Evolutionary conservation across 2,113 vertebrate genomes (phyloP).

Genomic region (Pangasianodon gigas): DNA sequence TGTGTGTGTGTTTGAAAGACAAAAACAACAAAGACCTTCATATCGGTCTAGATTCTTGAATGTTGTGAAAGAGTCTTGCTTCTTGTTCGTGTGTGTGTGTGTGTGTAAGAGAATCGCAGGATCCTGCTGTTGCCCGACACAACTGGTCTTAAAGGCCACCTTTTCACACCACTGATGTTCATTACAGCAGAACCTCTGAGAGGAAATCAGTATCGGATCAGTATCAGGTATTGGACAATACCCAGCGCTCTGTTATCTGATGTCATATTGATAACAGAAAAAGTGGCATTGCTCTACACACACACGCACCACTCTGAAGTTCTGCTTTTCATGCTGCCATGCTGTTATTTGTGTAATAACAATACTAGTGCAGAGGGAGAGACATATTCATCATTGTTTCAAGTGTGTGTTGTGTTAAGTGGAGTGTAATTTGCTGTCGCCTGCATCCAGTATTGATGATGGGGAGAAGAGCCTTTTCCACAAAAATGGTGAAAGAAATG

Average conservation of each 20-base stretch:
- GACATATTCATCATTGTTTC: not conserved
- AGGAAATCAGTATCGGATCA: not conserved
- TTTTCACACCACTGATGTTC: not conserved
- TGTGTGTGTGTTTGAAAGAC: constrained; percentile 14
- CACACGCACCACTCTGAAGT: not conserved
- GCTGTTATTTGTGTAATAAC: not conserved
- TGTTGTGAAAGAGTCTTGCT: not conserved
- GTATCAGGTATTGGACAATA: not conserved
- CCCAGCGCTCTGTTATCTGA: not conserved
- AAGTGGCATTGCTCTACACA: not conserved
- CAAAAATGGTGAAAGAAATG: constrained; percentile 28
- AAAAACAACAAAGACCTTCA: not conserved
- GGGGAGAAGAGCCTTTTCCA: not conserved
- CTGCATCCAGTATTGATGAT: not conserved
- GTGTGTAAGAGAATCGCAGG: not conserved
- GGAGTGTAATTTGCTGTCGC: constrained; percentile 34
- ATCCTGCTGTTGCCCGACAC: not conserved
- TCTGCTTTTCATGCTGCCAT: not conserved
- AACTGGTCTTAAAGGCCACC: not conserved
- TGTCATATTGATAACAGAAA: not conserved
- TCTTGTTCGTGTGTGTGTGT: not conserved
- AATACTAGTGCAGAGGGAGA: not conserved
- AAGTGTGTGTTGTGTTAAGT: constrained; percentile 19
- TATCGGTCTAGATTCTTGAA: not conserved
- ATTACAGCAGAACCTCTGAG: not conserved